A percentile compares a stretch with the other conserved stretches of the same genome.
phyloP scores from a whole-genome alignment of 2,888 invertebrate genomes.

The Xestoiulus laeticollis region DNA sequence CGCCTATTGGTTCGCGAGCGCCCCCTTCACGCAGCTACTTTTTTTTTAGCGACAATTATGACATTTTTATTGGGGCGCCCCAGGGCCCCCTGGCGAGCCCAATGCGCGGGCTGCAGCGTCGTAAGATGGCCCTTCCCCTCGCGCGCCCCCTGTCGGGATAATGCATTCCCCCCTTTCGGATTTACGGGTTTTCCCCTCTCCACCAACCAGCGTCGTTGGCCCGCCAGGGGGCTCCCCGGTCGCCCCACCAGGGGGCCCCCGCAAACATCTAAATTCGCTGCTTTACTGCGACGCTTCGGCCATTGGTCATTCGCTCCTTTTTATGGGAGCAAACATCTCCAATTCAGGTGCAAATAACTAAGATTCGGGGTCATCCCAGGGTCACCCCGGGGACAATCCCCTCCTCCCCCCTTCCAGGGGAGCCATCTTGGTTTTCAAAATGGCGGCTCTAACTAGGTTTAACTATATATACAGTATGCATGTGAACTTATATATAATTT shows the following conservation, averaged over 20 bases:
- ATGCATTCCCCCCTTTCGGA: not conserved
- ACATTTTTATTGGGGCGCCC: not conserved
- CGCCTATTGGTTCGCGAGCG: not conserved
- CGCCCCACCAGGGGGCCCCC: not conserved
- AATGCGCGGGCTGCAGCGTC: constrained; percentile 9
- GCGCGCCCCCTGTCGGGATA: not conserved
- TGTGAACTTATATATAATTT: too few relatives aligned
- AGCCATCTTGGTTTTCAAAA: not conserved
- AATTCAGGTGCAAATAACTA: constrained; percentile 7
- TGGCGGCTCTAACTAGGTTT: not conserved
- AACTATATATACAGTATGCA: too few relatives aligned
- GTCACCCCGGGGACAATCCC: not conserved
- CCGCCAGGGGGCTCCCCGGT: constrained; percentile 18
- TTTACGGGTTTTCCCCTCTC: not conserved
- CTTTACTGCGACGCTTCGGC: not conserved
- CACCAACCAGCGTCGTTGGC: not conserved
- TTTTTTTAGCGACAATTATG: not conserved
- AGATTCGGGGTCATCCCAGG: not conserved
- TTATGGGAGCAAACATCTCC: not conserved
- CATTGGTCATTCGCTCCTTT: not conserved
- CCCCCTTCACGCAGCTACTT: not conserved
- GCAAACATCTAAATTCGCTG: constrained; percentile 34
- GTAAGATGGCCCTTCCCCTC: not conserved
- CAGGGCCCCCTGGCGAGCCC: constrained; percentile 25
- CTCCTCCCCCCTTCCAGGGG: not conserved